Conservation (phyloP, 2,888 invertebrate genomes). For the Lithophane ornitopus region DNA sequence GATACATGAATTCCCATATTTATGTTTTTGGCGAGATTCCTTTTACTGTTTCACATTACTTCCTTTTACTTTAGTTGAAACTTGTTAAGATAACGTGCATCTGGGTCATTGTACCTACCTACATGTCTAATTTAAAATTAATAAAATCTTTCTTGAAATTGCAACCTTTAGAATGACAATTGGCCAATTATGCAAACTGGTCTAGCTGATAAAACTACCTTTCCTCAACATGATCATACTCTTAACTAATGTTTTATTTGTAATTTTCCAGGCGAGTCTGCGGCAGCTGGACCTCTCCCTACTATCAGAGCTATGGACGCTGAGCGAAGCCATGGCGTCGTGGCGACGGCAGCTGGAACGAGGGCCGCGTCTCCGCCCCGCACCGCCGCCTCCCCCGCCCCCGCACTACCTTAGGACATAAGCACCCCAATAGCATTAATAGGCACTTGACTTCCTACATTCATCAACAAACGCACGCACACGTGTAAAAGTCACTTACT, state of each 20-base stretch:
- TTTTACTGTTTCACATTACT: conserved; percentile 50
- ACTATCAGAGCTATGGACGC: conserved; percentile 97
- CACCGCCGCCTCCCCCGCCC: conserved; percentile 87
- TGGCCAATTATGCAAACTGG: background rate
- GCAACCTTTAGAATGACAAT: background rate
- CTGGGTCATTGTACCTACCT: background rate
- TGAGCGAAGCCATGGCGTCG: conserved; percentile 97
- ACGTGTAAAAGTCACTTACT: conserved; percentile 5
- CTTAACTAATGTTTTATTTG: conserved; percentile 36
- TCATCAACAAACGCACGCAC: conserved; percentile 14
- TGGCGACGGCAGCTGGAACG: conserved; percentile 91
- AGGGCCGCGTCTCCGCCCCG: conserved; percentile 87
- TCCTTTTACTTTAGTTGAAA: conserved; percentile 23
- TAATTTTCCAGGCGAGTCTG: conserved; percentile 94
- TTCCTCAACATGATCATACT: background rate
- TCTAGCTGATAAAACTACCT: background rate
- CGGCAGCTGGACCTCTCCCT: conserved; percentile 97
- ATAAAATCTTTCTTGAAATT: background rate
- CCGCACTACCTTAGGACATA: conserved; percentile 87
- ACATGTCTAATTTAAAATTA: background rate
- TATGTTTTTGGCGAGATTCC: conserved; percentile 40
- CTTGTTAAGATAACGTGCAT: conserved; percentile 3
- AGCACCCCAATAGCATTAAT: conserved; percentile 19
- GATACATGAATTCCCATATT: conserved; percentile 50
- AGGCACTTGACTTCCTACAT: conserved; percentile 26